These are phyloP conservation scores for Dromaius novaehollandiae DNA, from an alignment of 2,113 vertebrate genomes.

Conservation along the genomic window DNA sequence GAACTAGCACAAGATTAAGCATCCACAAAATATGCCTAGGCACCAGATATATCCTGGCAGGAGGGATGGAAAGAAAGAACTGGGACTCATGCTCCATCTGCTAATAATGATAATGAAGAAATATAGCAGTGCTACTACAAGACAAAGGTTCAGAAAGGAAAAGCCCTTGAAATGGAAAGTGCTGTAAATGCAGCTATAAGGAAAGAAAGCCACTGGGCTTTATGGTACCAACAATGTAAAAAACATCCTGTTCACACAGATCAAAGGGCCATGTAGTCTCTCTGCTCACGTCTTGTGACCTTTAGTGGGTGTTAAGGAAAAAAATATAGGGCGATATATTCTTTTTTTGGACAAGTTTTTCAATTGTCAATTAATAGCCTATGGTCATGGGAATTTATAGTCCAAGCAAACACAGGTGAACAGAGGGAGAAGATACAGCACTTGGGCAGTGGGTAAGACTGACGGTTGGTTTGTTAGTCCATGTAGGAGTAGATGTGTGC, in stretches of 20 bases:
- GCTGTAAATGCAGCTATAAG: not conserved
- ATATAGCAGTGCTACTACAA: not conserved
- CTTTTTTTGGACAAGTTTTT: not conserved
- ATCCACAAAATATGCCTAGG: conserved; percentile 16
- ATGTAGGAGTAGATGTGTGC: not conserved
- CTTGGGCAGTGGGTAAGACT: not conserved
- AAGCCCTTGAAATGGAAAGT: not conserved
- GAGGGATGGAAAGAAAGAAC: not conserved
- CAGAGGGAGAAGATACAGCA: not conserved
- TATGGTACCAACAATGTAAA: not conserved
- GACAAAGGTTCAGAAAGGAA: not conserved
- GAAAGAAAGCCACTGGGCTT: not conserved
- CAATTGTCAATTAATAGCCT: not conserved
- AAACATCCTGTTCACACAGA: not conserved
- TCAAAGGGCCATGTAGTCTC: not conserved
- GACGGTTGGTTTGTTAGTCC: not conserved
- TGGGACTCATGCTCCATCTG: conserved; percentile 31
- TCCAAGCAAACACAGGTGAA: not conserved
- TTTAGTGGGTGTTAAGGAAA: not conserved
- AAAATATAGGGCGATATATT: not conserved
- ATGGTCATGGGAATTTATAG: not conserved
- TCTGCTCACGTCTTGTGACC: not conserved
- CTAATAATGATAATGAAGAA: conserved; percentile 26
- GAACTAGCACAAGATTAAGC: not conserved
- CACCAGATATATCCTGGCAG: conserved; percentile 31